Conservation (phyloP, 2,888 invertebrate genomes). For the Leucophora obtusa region DNA sequence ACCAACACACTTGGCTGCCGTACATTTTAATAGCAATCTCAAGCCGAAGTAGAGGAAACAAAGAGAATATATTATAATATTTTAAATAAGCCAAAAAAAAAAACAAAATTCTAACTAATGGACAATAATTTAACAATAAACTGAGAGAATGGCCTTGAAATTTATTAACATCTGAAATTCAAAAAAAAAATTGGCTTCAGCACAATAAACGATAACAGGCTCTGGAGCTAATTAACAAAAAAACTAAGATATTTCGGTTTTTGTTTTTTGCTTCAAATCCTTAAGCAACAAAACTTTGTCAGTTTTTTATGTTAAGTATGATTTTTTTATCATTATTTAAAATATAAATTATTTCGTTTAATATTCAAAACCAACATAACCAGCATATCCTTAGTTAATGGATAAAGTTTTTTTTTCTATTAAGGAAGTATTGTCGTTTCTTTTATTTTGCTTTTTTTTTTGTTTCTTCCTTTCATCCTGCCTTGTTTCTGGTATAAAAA, state of each 20-base stretch:
- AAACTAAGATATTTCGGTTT: slow-evolving; percentile 10
- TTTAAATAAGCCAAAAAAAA: background rate
- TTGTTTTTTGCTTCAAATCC: slow-evolving; percentile 7
- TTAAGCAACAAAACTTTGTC: slow-evolving; percentile 6
- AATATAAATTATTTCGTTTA: slow-evolving; percentile 26
- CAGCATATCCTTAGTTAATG: slow-evolving; percentile 46
- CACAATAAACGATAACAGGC: slow-evolving; percentile 11
- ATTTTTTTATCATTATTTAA: slow-evolving; percentile 35
- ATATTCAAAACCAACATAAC: slow-evolving; percentile 29
- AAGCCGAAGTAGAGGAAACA: background rate
- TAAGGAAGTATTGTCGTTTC: slow-evolving; percentile 19
- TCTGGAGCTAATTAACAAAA: slow-evolving; percentile 44
- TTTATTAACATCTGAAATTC: background rate
- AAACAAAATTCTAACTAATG: slow-evolving; percentile 26
- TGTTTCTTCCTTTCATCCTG: background rate
- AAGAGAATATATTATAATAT: background rate
- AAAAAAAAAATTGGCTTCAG: background rate
- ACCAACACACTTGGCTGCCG: slow-evolving; percentile 18
- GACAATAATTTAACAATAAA: slow-evolving; percentile 45
- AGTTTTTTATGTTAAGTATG: slow-evolving; percentile 18
- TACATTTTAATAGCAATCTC: slow-evolving; percentile 16
- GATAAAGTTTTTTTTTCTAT: slow-evolving; percentile 37
- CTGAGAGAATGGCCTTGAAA: slow-evolving; percentile 37
- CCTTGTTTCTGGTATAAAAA: slow-evolving; percentile 4
- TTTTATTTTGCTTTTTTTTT: background rate